Base-by-base conservation (phyloP, 2,888 invertebrate species). In the Prosapia bicincta region DNA sequence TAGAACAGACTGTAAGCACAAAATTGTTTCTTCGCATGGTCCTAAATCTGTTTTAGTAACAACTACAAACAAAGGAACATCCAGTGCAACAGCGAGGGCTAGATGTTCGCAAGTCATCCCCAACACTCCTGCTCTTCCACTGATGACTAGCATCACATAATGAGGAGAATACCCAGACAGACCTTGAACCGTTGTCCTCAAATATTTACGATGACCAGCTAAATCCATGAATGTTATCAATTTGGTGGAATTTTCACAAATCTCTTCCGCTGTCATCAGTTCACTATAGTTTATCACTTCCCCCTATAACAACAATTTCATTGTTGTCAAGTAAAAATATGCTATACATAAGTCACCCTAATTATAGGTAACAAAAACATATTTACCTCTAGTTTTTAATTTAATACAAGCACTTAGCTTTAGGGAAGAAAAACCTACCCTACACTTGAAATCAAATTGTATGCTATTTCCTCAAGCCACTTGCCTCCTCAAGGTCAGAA, bases 121-220 rank as follows among this genome's bases (percentile, higher is more conserved):
- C 0, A 91, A 91, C 65, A 93, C 90, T 10, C 96, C 96, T 0
- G 93, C 92, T 25, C 93, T 91, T 0, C 92, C 91, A 0, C 89
- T 88, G 81, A 95, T 91, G 38, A 95, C 94, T 72, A 96, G 87
- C 92, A 96, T 92, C 32, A 93, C 94, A 84, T 94, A 69, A 96
- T 24, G 88, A 2, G 77, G 78, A 66, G 85, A 85, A 82, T 88
- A 88, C 78, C 90, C 90, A 1, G 96, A 95, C 65, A 99, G 87
- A 0, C 98, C 99, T 84, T 96, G 94, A 32, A 98, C 91, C 0
- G 99, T 99, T 71, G 99, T 99, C 78, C 95, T 90, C 84, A 98
- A 90, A 84, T 99, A 99, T 85, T 98, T 98, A 80, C 93, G 91
- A 86, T 99, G 98, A 0, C 99, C 99, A 3, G 98, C 98, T 81